Percentiles rank a stretch among this genome's conserved stretches.
phyloP scores from a whole-genome alignment of 2,888 invertebrate species.

The Fabriciana adippe region DNA sequence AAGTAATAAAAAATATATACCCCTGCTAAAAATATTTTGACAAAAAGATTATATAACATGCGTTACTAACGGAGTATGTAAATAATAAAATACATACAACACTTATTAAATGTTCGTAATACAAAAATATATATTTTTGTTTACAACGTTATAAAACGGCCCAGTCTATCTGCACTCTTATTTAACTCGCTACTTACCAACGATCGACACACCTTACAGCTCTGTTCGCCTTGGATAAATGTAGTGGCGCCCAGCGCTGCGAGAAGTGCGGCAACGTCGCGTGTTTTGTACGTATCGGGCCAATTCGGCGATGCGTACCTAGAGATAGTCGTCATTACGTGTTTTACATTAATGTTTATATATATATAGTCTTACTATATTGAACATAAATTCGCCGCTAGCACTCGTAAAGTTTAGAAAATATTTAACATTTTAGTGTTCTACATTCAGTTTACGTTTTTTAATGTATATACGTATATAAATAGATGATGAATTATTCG shows the following conservation, averaged over 20 bases:
- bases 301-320: constrained; percentile 37
- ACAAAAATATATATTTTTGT: too few relatives aligned
- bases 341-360: constrained; percentile 21
- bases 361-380: constrained; percentile 10
- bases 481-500: too few relatives aligned
- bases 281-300: constrained; percentile 48
- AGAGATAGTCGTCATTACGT: constrained; percentile 33
- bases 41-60: too few relatives aligned
- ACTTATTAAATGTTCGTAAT: too few relatives aligned
- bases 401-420: background rate
- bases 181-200: constrained; percentile 45
- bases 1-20: too few relatives aligned
- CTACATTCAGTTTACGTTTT: too few relatives aligned
- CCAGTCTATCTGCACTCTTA: constrained; percentile 25
- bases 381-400: constrained; percentile 9
- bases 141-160: too few relatives aligned
- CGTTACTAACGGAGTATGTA: too few relatives aligned
- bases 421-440: background rate
- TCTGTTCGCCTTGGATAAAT: constrained; percentile 61
- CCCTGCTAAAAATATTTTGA: too few relatives aligned
- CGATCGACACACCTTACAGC: constrained; percentile 49
- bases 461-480: too few relatives aligned
- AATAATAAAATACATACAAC: too few relatives aligned
- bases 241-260: constrained; percentile 58
- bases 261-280: constrained; percentile 62